These are phyloP conservation scores for Spisula solida DNA, from an alignment of 2,888 invertebrate genomes.

Conservation along the genomic window DNA sequence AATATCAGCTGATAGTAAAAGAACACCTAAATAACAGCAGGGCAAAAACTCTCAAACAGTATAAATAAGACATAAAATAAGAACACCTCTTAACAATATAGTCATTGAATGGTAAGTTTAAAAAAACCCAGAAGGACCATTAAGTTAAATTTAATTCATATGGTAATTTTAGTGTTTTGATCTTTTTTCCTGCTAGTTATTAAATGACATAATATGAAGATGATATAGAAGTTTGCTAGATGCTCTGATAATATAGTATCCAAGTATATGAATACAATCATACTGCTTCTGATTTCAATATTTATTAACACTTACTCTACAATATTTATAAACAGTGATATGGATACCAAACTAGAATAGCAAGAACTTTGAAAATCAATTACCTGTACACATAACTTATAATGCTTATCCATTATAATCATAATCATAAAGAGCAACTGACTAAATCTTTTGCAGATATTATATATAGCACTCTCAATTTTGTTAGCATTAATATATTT, in stretches of 20 bases:
- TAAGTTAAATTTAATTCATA: background rate
- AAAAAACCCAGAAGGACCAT: no score
- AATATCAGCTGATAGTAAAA: no score
- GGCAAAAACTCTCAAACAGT: background rate
- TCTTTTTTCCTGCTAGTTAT: background rate
- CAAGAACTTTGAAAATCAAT: no score
- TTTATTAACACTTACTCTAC: background rate
- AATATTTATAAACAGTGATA: background rate
- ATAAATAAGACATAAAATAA: background rate
- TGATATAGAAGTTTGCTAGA: background rate
- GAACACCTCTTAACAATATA: background rate
- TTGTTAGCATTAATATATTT: no score
- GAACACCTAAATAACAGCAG: background rate
- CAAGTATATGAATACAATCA: background rate
- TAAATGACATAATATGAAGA: background rate
- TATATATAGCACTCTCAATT: no score
- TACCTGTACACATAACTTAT: background rate
- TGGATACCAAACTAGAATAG: background rate
- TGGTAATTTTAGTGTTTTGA: background rate
- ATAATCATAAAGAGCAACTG: no score
- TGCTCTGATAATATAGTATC: background rate
- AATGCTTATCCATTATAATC: no score
- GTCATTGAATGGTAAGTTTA: background rate
- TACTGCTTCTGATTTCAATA: background rate
- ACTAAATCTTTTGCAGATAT: no score